A percentile compares a stretch with the other conserved stretches of the same genome.
Conservation (phyloP, 2,113 vertebrate genomes). For the Junco hyemalis region DNA sequence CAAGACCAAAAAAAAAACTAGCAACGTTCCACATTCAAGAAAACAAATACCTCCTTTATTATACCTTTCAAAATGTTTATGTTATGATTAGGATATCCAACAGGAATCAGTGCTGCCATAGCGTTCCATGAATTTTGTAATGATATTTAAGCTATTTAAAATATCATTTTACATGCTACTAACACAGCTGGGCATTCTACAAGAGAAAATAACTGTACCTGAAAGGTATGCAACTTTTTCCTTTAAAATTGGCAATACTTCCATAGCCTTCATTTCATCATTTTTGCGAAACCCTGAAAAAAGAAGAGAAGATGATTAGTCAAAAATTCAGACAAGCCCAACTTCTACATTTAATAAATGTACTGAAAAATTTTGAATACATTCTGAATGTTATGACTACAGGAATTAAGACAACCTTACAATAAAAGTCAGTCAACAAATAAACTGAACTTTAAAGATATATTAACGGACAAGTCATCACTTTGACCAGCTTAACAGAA, state of each 20-base stretch:
- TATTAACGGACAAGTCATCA: background rate
- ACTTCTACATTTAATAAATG: background rate
- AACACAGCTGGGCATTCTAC: background rate
- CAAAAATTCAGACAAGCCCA: background rate
- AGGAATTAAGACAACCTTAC: background rate
- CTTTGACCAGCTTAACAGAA: background rate
- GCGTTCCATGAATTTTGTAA: background rate
- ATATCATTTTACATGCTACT: background rate
- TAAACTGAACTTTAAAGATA: background rate
- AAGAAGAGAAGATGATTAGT: slow-evolving; percentile 9
- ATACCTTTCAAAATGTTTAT: background rate
- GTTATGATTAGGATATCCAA: background rate
- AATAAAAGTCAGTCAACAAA: background rate
- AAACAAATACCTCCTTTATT: background rate
- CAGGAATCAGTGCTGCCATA: background rate
- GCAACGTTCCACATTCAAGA: background rate
- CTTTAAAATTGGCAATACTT: slow-evolving; percentile 95
- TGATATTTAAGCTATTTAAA: background rate
- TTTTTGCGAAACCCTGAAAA: slow-evolving; percentile 95
- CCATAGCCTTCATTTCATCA: slow-evolving; percentile 97
- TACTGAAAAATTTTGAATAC: background rate
- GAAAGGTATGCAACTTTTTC: slow-evolving; percentile 97
- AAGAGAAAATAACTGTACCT: slow-evolving; percentile 76
- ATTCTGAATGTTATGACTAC: background rate
- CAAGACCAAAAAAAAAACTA: accelerated